Conservation (phyloP, 2,797 vertebrate genomes). For the Spinus olivaceus region DNA sequence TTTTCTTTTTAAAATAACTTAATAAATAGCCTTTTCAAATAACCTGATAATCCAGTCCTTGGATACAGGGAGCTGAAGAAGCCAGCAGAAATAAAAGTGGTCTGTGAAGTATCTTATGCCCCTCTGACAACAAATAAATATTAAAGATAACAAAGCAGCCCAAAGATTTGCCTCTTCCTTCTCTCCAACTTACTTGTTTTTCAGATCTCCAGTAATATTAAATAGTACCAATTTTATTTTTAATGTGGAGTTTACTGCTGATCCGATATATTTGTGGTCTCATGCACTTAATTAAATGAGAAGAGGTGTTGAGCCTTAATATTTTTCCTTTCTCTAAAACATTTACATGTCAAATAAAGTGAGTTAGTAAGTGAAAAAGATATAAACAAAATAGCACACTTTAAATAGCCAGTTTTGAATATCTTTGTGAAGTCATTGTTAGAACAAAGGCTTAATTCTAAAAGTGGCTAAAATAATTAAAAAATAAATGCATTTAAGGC, state of each 20-base stretch:
- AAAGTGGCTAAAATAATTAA: neutral
- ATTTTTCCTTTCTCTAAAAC: neutral
- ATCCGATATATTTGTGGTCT: neutral
- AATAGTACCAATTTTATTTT: neutral
- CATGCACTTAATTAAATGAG: neutral
- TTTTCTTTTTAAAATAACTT: neutral
- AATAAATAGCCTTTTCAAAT: neutral
- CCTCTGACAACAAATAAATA: neutral
- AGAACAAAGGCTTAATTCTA: constrained; percentile 2
- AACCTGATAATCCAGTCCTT: neutral
- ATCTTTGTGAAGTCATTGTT: neutral
- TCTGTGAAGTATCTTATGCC: neutral
- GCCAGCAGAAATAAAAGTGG: neutral
- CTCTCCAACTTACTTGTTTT: neutral
- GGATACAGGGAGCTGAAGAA: neutral
- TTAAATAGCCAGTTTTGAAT: neutral
- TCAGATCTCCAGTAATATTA: neutral
- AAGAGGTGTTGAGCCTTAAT: neutral
- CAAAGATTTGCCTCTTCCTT: neutral
- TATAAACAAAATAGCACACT: neutral
- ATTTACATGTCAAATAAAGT: neutral
- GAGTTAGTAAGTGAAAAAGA: neutral
- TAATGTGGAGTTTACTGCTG: neutral
- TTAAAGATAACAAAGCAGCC: neutral
- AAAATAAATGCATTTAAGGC: neutral